These are phyloP conservation scores for Auanema freiburgensis DNA, from an alignment of 2,888 invertebrate genomes.

Conservation along the genomic window DNA sequence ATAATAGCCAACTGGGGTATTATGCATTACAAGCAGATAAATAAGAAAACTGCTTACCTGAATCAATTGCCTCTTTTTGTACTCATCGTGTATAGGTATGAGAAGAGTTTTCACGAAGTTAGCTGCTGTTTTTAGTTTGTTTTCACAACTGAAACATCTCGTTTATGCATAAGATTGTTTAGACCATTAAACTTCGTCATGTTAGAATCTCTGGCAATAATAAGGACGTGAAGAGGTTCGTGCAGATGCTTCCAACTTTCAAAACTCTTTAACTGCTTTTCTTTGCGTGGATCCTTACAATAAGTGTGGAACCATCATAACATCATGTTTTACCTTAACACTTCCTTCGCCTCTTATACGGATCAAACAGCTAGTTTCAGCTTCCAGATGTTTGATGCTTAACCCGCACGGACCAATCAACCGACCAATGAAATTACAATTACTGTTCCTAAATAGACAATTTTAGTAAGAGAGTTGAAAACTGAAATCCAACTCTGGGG, in stretches of 20 bases:
- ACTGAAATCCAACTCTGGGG: too few relatives aligned
- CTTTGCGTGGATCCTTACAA: constrained; percentile 32
- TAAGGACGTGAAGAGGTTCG: constrained; percentile 53
- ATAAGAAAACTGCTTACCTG: too few relatives aligned
- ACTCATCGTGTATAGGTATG: constrained; percentile 95
- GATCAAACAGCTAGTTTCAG: constrained; percentile 39
- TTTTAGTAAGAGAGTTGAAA: too few relatives aligned
- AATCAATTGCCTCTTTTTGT: constrained; percentile 98
- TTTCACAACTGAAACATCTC: constrained; percentile 68
- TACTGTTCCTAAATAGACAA: too few relatives aligned
- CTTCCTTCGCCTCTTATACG: constrained; percentile 49
- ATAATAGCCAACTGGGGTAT: constrained; percentile 81
- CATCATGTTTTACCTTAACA: constrained; percentile 34
- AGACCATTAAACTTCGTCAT: constrained; percentile 71
- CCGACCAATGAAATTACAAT: constrained; percentile 31
- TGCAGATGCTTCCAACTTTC: constrained; percentile 53
- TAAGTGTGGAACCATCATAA: too few relatives aligned
- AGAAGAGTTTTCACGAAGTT: constrained; percentile 95
- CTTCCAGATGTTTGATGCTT: constrained; percentile 47
- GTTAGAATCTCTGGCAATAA: constrained; percentile 40
- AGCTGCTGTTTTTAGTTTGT: constrained; percentile 90
- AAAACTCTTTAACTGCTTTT: constrained; percentile 33
- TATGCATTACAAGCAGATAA: too few relatives aligned
- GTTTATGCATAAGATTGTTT: background rate
- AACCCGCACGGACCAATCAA: constrained; percentile 52